Conservation (phyloP, 1,140 invertebrate species). For the Cyclina sinensis region DNA sequence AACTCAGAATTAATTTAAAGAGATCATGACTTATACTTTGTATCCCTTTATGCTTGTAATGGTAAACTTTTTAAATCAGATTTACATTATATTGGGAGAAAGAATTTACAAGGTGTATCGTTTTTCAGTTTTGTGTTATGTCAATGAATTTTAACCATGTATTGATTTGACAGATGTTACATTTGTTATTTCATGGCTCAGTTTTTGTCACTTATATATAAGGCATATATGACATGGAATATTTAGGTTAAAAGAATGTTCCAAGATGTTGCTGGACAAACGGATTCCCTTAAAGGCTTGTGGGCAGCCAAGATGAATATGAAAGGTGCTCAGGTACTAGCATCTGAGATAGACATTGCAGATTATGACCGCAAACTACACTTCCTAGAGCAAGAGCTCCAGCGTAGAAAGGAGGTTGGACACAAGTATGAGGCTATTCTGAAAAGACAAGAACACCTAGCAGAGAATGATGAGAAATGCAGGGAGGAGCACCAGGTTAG, state of each 20-base stretch:
- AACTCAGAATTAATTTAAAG: no score
- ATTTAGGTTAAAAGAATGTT: constrained; percentile 82
- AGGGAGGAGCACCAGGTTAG: constrained; percentile 83
- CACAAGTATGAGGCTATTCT: constrained; percentile 78
- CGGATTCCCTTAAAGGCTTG: constrained; percentile 83
- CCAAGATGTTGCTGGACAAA: constrained; percentile 81
- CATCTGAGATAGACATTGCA: constrained; percentile 80
- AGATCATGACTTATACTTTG: no score
- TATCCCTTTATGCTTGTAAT: no score
- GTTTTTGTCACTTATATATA: no score
- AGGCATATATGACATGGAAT: no score
- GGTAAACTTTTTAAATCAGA: no score
- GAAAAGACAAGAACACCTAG: constrained; percentile 74
- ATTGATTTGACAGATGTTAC: no score
- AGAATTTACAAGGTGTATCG: no score
- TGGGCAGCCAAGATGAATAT: constrained; percentile 86
- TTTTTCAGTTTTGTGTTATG: no score
- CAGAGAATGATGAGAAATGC: constrained; percentile 79
- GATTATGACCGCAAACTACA: constrained; percentile 80
- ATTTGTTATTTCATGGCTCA: no score
- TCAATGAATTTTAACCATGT: no score
- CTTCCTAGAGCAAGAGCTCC: constrained; percentile 82
- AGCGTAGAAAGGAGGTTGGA: constrained; percentile 81
- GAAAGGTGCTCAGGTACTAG: constrained; percentile 77
- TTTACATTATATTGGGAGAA: no score